Conservation (phyloP, 2,113 vertebrate species). For the Apaloderma vittatum region DNA sequence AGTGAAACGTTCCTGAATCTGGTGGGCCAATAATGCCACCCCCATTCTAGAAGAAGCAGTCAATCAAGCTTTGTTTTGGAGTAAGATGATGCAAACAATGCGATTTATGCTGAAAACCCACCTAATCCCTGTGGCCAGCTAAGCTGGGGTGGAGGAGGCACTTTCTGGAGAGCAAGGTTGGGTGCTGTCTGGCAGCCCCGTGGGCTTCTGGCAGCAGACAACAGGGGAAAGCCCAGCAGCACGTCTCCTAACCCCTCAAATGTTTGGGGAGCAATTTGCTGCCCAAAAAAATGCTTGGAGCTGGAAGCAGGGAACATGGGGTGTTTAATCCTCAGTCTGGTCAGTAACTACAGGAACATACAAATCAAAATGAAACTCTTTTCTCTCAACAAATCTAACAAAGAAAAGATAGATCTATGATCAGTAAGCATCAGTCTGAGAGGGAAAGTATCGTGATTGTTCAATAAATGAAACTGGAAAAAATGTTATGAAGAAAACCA, state of each 20-base stretch:
- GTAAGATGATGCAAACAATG: not conserved
- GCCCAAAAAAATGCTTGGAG: not conserved
- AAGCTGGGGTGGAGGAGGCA: not conserved
- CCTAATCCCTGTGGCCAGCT: not conserved
- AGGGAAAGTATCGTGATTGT: not conserved
- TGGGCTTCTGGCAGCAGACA: not conserved
- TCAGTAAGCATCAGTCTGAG: not conserved
- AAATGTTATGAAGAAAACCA: not conserved
- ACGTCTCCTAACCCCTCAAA: fast-evolving
- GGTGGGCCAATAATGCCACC: fast-evolving
- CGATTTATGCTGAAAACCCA: not conserved
- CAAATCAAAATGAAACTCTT: not conserved
- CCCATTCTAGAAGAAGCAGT: not conserved
- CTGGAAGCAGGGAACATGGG: not conserved
- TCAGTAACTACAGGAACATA: not conserved
- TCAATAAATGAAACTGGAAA: not conserved
- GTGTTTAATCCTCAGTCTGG: not conserved
- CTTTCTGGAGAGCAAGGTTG: not conserved
- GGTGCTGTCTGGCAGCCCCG: not conserved
- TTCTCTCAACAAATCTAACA: not conserved
- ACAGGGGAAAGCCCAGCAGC: not conserved
- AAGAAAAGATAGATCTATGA: not conserved
- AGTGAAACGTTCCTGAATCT: not conserved
- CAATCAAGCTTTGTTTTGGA: not conserved
- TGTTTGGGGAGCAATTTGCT: not conserved